Evolutionary conservation across 2,888 invertebrate genomes (phyloP), one percentile per base, ranked within the genome.

Genomic region (Hydropsyche betteni): DNA sequence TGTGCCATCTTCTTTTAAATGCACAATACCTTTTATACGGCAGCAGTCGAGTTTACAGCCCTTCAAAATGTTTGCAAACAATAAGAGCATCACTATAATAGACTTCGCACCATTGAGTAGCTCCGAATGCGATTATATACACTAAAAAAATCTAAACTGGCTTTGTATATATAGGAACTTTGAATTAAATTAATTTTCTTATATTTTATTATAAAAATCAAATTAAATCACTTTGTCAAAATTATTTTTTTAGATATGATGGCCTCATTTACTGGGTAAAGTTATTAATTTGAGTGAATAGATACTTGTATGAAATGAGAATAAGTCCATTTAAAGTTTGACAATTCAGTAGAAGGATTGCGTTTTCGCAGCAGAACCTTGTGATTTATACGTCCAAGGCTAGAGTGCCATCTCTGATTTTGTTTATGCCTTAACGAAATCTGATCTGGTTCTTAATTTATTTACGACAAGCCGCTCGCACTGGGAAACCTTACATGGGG

Each of bases 31-130:
- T 74, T 75, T 78, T 78, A 76, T 64, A 55, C 58, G 69, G 70
- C 44, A 50, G 74, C 76, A 76, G 76, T 55, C 16, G 75, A 76
- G 76, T 76, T 78, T 74, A 78, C 78, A 78, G 78, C 78, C 78
- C 78, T 75, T 78, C 52, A 44, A 72, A 68, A 76, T 78, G 78
- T 78, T 78, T 76, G 78, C 76, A 78, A 78, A 78, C 78, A 76
- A 75, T 73, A 74, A 73, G 36, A n/a, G 24, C 34, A 38, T 55
- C 58, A 52, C 38, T 68, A 76, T 78, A 78, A 78, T 78, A 75
- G 76, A 78, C 76, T 76, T 53, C 73, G 72, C 61, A 52, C 76
- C 73, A 76, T 78, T 78, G 78, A 75, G 74, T 75, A 53, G 69
- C 55, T 55, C 16, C 16, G n/a, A 12, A 55, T 55, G 55, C 55